These are phyloP conservation scores for Cheilosia scutellata DNA, from an alignment of 2,888 invertebrate genomes.

Conservation along the genomic window DNA sequence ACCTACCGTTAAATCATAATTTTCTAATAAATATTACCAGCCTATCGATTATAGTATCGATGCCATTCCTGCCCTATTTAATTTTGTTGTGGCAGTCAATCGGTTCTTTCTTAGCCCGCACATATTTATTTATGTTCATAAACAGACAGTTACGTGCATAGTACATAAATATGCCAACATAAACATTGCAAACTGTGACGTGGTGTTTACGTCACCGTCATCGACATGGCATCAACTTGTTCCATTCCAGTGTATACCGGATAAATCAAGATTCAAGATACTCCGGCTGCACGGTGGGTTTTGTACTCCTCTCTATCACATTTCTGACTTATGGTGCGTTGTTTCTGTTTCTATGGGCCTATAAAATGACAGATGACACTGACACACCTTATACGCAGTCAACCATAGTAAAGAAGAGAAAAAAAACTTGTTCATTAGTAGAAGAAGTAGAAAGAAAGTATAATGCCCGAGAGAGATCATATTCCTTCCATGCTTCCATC, in stretches of 20 bases:
- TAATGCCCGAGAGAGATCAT: conserved; percentile 56
- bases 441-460: conserved; percentile 40
- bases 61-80: too few species aligned
- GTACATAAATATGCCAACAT: too few species aligned
- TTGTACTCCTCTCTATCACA: conserved; percentile 1
- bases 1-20: too few species aligned
- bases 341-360: conserved; percentile 26
- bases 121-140: too few species aligned
- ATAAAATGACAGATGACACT: conserved; percentile 1
- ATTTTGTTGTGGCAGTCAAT: too few species aligned
- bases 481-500: conserved; percentile 44
- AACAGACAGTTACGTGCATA: too few species aligned
- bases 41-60: too few species aligned
- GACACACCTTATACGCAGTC: conserved; percentile 57
- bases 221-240: too few species aligned
- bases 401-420: conserved; percentile 3
- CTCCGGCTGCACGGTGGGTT: not conserved
- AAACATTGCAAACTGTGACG: too few species aligned
- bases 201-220: too few species aligned
- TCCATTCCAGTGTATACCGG: not conserved
- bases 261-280: conserved; percentile 5
- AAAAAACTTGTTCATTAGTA: conserved; percentile 42
- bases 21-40: too few species aligned
- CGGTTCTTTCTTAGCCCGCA: too few species aligned
- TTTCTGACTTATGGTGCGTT: not conserved